Percentiles rank a stretch among this genome's conserved stretches.
Evolutionary conservation across 2,888 invertebrate genomes (phyloP).

Genomic region (Acronicta alni): DNA sequence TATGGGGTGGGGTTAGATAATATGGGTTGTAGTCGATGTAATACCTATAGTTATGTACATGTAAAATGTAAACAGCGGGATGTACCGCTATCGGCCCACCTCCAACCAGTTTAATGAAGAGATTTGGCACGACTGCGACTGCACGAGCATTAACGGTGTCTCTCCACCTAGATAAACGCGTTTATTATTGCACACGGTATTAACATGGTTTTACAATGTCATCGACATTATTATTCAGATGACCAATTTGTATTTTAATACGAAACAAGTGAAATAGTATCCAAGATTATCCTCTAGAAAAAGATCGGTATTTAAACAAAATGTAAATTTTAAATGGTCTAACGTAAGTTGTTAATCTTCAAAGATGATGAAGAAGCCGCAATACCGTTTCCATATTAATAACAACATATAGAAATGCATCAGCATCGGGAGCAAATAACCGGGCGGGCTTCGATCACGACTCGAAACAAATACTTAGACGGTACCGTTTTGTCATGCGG

Average conservation of each 20-base stretch:
- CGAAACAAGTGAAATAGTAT: slow-evolving; percentile 20
- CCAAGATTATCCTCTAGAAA: slow-evolving; percentile 8
- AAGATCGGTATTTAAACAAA: slow-evolving; percentile 1
- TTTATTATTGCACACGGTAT: slow-evolving; percentile 57
- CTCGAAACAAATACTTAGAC: slow-evolving; percentile 59
- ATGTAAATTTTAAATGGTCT: slow-evolving; percentile 41
- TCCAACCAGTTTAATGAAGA: slow-evolving; percentile 85
- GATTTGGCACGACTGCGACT: slow-evolving; percentile 86
- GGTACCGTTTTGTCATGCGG: slow-evolving; percentile 72
- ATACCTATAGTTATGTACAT: slow-evolving; percentile 25
- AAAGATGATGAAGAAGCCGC: slow-evolving; percentile 45
- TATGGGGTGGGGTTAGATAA: slow-evolving; percentile 36
- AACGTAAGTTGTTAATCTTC: slow-evolving; percentile 7
- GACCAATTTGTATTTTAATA: slow-evolving; percentile 26
- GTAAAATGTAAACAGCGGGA: slow-evolving; percentile 64
- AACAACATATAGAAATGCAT: slow-evolving; percentile 45
- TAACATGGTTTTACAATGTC: slow-evolving; percentile 45
- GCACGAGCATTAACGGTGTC: slow-evolving; percentile 81
- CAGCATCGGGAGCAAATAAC: slow-evolving; percentile 58
- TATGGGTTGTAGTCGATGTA: slow-evolving; percentile 31
- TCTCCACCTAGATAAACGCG: slow-evolving; percentile 69
- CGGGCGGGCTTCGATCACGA: slow-evolving; percentile 64
- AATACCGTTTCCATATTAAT: slow-evolving; percentile 49
- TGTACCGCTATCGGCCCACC: slow-evolving; percentile 76
- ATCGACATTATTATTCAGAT: slow-evolving; percentile 35